Conservation (phyloP, 2,888 invertebrate species). For the Stenchaetothrips biformis region DNA sequence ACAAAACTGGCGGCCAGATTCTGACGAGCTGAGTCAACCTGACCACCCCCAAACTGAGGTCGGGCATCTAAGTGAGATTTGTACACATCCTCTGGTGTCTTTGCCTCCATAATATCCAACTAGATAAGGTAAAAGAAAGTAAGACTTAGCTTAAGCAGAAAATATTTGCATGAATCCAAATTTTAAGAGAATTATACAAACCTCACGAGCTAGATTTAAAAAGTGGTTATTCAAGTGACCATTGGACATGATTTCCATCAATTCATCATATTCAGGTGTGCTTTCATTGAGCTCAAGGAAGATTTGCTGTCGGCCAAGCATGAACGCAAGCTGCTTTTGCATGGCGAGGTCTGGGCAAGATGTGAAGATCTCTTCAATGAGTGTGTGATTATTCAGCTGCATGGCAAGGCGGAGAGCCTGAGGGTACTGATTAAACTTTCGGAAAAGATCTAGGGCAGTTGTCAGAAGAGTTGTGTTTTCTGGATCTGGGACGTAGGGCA, state of each 20-base stretch:
- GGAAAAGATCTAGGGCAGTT: slow-evolving; percentile 77
- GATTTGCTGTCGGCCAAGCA: slow-evolving; percentile 91
- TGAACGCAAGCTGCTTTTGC: slow-evolving; percentile 92
- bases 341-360: slow-evolving; percentile 77
- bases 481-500: slow-evolving; percentile 91
- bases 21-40: slow-evolving; percentile 89
- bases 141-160: slow-evolving; percentile 19
- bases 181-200: slow-evolving; percentile 40
- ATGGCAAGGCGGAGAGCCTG: slow-evolving; percentile 88
- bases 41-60: slow-evolving; percentile 62
- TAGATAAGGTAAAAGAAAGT: slow-evolving; percentile 43
- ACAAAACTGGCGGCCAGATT: slow-evolving; percentile 97
- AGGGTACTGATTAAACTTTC: slow-evolving; percentile 81
- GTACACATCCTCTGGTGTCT: slow-evolving; percentile 97
- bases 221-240: slow-evolving; percentile 90
- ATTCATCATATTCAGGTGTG: slow-evolving; percentile 63
- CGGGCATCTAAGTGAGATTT: slow-evolving; percentile 92
- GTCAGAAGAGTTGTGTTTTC: slow-evolving; percentile 81
- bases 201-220: slow-evolving; percentile 86
- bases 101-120: slow-evolving; percentile 98
- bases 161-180: slow-evolving; percentile 30
- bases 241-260: slow-evolving; percentile 89
- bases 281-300: slow-evolving; percentile 72
- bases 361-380: slow-evolving; percentile 79
- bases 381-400: slow-evolving; percentile 74